Percentiles rank a stretch among this genome's conserved stretches.
Evolutionary conservation across 2,113 vertebrate genomes (phyloP).

Genomic region (Myotis davidii): DNA sequence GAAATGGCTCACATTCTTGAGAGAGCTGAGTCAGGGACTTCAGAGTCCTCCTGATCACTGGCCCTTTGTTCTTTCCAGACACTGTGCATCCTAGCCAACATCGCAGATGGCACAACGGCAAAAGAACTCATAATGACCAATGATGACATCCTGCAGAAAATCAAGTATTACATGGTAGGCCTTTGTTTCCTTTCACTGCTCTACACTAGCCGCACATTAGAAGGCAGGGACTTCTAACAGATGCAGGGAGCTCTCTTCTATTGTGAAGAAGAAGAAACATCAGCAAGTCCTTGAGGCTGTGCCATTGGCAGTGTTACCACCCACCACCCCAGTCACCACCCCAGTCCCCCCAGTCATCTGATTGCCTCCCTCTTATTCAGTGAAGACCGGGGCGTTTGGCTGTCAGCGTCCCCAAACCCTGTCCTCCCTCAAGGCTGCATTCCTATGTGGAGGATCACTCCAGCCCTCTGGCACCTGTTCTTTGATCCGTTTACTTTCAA

Average conservation of each 20-base stretch:
- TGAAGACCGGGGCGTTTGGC: neutral
- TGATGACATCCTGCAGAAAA: constrained; percentile 98
- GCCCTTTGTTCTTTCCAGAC: constrained; percentile 88
- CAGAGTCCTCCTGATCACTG: neutral
- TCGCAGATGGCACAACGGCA: constrained; percentile 96
- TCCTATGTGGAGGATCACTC: neutral
- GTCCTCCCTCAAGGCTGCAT: neutral
- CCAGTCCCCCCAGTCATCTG: neutral
- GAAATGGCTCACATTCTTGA: neutral
- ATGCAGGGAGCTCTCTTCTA: neutral
- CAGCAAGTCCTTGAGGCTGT: neutral
- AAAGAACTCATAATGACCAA: constrained; percentile 99
- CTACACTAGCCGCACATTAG: neutral
- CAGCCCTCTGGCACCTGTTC: neutral
- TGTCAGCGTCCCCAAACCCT: neutral
- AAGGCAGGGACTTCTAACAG: neutral
- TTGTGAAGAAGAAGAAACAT: neutral
- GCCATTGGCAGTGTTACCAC: neutral
- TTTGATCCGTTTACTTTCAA: neutral
- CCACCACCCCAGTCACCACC: neutral
- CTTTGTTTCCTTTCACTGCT: constrained; percentile 7
- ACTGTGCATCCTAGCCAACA: constrained; percentile 97
- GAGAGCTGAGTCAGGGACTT: neutral
- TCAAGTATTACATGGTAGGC: constrained; percentile 98
- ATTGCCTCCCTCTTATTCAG: neutral